Evolutionary conservation across 23 tunicate species (phyloP).

Genomic region (Botrylloides violaceus): DNA sequence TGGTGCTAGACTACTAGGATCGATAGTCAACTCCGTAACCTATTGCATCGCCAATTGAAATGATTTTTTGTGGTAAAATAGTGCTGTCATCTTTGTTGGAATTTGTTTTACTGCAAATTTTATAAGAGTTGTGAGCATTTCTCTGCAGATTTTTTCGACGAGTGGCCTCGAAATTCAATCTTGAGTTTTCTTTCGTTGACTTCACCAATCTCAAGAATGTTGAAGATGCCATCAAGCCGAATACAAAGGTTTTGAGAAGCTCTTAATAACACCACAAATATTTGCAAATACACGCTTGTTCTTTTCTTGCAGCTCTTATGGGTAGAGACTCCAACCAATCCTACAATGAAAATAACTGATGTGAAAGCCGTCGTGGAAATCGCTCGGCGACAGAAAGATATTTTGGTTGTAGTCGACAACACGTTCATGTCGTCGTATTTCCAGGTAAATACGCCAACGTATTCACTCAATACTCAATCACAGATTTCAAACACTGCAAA

Average conservation of each 20-base stretch:
- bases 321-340: constrained; percentile 92
- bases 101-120: background rate
- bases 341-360: constrained; percentile 91
- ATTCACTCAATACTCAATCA: no score
- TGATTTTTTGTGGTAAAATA: background rate
- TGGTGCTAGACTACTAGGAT: no score
- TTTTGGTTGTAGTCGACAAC: constrained; percentile 79
- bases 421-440: constrained; percentile 94
- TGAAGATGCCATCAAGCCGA: constrained; percentile 61
- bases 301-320: constrained; percentile 55
- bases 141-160: constrained; percentile 59
- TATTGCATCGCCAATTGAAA: no score
- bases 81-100: background rate
- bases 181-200: constrained; percentile 81
- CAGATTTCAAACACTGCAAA: no score
- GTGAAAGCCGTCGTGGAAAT: constrained; percentile 55
- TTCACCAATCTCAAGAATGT: constrained; percentile 60
- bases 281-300: background rate
- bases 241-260: constrained; percentile 57
- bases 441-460: constrained; percentile 65
- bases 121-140: background rate
- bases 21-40: no score
- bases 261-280: background rate
- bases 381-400: constrained; percentile 35
- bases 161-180: constrained; percentile 82